phyloP scores from a whole-genome alignment of 2,113 vertebrate genomes.

The Microtus pennsylvanicus region DNA sequence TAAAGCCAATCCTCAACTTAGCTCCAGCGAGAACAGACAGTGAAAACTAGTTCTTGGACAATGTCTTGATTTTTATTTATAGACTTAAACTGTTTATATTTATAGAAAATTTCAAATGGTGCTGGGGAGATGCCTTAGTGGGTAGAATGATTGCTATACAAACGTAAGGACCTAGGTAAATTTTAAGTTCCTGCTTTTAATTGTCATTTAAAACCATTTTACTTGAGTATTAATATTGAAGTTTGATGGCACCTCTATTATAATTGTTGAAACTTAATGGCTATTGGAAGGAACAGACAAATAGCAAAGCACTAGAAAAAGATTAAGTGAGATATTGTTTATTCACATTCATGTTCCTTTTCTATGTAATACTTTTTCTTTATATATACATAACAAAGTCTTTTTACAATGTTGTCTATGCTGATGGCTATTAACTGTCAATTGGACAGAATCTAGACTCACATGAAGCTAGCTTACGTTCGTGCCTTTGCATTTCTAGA shows the following conservation, averaged over 20 bases:
- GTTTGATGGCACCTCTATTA: not conserved
- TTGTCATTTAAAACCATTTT: conserved; percentile 1
- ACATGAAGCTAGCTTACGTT: not conserved
- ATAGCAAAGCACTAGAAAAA: not conserved
- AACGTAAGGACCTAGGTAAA: not conserved
- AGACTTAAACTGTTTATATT: not conserved
- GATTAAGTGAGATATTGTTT: not conserved
- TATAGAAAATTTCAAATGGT: conserved; percentile 15
- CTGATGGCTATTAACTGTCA: not conserved
- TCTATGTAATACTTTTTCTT: not conserved
- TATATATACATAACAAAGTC: not conserved
- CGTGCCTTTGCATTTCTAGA: not conserved
- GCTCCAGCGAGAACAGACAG: not conserved
- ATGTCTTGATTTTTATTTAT: conserved; percentile 14
- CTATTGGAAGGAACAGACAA: not conserved
- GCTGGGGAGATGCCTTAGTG: not conserved
- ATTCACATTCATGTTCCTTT: not conserved
- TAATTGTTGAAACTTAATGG: not conserved
- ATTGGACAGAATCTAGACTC: not conserved
- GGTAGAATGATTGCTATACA: not conserved
- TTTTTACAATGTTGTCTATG: not conserved
- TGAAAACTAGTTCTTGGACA: not conserved
- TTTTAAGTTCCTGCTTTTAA: not conserved
- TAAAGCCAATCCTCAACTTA: not conserved
- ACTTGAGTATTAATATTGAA: not conserved